A percentile compares a stretch with the other conserved stretches of the same genome.
Evolutionary conservation across 2,797 vertebrate species (phyloP).

Genomic region (Cygnus olor): DNA sequence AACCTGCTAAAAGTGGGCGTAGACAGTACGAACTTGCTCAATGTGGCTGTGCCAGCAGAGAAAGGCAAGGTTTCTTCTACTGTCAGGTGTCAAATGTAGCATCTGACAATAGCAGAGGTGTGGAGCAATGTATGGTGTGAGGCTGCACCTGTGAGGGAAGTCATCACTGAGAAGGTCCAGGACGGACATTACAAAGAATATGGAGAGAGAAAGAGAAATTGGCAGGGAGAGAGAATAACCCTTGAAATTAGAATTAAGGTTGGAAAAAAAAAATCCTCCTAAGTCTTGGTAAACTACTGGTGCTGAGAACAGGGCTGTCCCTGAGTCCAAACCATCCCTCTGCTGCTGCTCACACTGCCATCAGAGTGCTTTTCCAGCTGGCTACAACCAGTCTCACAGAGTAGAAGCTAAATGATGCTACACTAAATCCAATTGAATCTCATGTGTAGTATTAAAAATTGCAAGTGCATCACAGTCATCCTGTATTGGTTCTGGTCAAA

Average conservation of each 20-base stretch:
- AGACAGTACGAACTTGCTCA: neutral
- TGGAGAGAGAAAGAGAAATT: neutral
- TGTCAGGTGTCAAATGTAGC: neutral
- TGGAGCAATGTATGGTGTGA: neutral
- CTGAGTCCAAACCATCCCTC: neutral
- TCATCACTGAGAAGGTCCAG: neutral
- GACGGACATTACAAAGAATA: neutral
- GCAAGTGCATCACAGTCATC: neutral
- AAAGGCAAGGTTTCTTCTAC: neutral
- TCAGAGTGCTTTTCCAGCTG: neutral
- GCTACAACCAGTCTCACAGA: neutral
- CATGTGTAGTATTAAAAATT: neutral
- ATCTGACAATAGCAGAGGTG: neutral
- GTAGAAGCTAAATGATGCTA: neutral
- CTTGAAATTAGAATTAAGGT: neutral
- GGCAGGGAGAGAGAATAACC: neutral
- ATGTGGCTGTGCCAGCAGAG: rapidly evolving
- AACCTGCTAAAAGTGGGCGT: neutral
- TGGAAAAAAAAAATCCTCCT: neutral
- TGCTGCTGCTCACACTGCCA: neutral
- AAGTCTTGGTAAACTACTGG: neutral
- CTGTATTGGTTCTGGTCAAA: neutral
- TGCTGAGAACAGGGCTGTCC: neutral
- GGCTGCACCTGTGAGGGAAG: neutral
- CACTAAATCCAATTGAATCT: neutral